Base-by-base conservation (phyloP, 2,113 vertebrate genomes). In the Hystrix brachyura region DNA sequence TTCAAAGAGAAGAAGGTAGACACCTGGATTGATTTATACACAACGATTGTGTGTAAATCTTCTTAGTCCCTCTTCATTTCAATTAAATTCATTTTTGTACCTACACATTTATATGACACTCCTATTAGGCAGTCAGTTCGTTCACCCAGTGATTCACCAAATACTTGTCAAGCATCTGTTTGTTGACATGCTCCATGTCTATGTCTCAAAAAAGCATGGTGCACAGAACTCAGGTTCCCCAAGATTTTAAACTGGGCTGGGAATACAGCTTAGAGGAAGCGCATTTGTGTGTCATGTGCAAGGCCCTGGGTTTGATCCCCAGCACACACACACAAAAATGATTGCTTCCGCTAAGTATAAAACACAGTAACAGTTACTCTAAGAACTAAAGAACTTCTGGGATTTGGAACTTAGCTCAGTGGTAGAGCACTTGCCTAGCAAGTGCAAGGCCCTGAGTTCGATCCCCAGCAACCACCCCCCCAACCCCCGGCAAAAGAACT, bases 101-200 rank as follows among this genome's bases (percentile, higher is more conserved):
- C 29, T 81, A 86, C 3, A 53, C 4, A 83, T 62, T 93, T 83
- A 95, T 74, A 84, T 94, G 27, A 11, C 21, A 78, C 18, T 93
- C 23, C 55, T 65, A 65, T 34, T 48, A 82, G 29, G 7, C 65
- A 17, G 64, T 59, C 64, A 92, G n/a, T 84, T 93, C 48, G 55
- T 67, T 88, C 65, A 93, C 53, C 94, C 72, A 93, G 91, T 89
- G 90, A 91, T 53, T 83, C 64, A 90, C 78, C 62, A 96, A 90
- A 57, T 93, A 90, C 21, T 76, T 76, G 85, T 43, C 57, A 96
- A 94, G 34, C 29, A 64, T 46, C 25, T 82, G 4, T 76, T 87
- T 93, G 82, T 11, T 79, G 46, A 87, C 46, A 89, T 4, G 74
- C 2, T 93, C 18, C 23, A 64, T 25, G 43, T 76, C 51, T 51